phyloP scores from a whole-genome alignment of 1,140 invertebrate species.

The Ceratosolen solmsi region DNA sequence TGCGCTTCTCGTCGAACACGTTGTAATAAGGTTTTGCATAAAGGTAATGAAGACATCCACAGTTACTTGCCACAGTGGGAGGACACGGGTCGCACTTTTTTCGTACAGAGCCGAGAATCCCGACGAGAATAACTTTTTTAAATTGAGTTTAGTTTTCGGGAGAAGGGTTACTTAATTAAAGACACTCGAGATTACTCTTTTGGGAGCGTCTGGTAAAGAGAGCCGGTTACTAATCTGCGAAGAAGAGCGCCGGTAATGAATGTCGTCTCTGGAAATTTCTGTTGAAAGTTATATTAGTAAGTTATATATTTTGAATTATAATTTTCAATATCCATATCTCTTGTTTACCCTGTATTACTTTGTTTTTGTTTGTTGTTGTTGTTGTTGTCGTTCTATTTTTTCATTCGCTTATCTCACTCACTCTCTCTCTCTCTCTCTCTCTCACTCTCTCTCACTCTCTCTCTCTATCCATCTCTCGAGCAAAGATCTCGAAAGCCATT shows the following conservation, averaged over 20 bases:
- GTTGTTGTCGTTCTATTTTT: no score
- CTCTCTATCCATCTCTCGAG: no score
- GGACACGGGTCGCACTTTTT: not conserved
- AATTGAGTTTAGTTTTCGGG: conserved; percentile 7
- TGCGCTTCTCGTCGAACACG: conserved; percentile 17
- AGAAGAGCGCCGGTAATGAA: not conserved
- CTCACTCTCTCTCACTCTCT: no score
- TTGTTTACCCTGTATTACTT: no score
- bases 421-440: no score
- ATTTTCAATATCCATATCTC: not conserved
- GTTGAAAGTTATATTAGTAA: not conserved
- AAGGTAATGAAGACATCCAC: conserved; percentile 38
- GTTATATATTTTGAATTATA: not conserved
- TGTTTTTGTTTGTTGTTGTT: no score
- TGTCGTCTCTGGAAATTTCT: not conserved
- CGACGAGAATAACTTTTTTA: conserved; percentile 4
- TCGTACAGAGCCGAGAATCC: conserved; percentile 8
- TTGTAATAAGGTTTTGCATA: conserved; percentile 42
- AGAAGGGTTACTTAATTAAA: conserved; percentile 41
- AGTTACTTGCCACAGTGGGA: not conserved
- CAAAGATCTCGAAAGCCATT: no score
- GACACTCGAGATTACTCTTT: conserved; percentile 33
- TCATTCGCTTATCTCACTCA: not conserved
- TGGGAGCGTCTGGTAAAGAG: not conserved
- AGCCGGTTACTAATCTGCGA: not conserved